Percentiles rank a stretch among this genome's conserved stretches.
Evolutionary conservation across 2,113 vertebrate species (phyloP).

Genomic region (Eudyptes chrysolophus): DNA sequence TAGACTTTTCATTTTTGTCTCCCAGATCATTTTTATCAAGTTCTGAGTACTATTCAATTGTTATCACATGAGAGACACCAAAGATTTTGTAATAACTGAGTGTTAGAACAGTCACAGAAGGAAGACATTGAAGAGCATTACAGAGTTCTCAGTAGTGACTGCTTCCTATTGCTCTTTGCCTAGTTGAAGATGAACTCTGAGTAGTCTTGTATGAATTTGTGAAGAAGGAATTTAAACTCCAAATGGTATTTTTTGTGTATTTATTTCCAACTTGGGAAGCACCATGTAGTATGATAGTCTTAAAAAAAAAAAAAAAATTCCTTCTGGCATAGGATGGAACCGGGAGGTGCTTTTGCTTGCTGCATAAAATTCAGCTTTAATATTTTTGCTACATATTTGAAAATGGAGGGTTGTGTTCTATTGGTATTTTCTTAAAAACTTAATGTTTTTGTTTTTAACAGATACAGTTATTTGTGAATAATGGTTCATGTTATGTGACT

Average conservation of each 20-base stretch:
- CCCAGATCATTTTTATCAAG: background rate
- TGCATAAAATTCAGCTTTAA: background rate
- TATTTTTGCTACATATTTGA: background rate
- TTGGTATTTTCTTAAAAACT: background rate
- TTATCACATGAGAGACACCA: background rate
- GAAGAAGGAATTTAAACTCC: background rate
- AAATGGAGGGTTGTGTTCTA: background rate
- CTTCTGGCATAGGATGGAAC: background rate
- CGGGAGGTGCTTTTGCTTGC: background rate
- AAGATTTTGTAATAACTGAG: background rate
- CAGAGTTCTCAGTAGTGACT: background rate
- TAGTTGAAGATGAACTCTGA: background rate
- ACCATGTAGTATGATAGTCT: background rate
- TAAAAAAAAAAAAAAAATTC: background rate
- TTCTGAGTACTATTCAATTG: background rate
- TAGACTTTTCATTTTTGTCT: background rate
- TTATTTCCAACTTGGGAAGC: background rate
- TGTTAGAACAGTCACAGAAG: background rate
- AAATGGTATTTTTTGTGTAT: background rate
- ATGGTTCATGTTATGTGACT: background rate
- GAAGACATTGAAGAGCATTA: background rate
- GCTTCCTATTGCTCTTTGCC: background rate
- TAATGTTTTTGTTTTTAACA: background rate
- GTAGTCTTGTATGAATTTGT: background rate
- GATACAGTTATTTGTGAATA: background rate